phyloP scores from a whole-genome alignment of 1,140 invertebrate genomes.

The Micrasema longulum region DNA sequence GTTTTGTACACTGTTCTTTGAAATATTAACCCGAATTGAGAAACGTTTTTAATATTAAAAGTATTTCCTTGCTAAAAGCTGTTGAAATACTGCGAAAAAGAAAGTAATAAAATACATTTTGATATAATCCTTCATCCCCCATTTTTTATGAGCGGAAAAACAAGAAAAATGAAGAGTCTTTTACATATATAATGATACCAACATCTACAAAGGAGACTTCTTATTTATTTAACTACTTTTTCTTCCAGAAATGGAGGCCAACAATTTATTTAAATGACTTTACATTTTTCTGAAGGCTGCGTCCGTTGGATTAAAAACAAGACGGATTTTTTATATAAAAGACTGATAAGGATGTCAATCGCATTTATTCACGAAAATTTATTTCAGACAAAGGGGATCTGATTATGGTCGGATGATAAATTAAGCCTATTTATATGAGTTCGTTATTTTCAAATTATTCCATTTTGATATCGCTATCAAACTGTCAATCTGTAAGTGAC shows the following conservation, averaged over 20 bases:
- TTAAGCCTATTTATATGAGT: too few relatives aligned
- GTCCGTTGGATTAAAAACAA: neutral
- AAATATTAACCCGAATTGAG: too few relatives aligned
- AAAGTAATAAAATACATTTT: too few relatives aligned
- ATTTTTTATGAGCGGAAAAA: neutral
- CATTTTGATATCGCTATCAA: too few relatives aligned
- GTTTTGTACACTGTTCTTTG: too few relatives aligned
- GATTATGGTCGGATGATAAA: too few relatives aligned
- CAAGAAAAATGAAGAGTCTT: neutral
- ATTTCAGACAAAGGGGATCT: too few relatives aligned
- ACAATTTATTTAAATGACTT: conserved; percentile 14
- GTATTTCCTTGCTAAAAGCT: neutral
- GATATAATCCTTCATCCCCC: neutral
- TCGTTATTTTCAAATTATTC: too few relatives aligned
- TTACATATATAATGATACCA: neutral
- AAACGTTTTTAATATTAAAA: too few relatives aligned
- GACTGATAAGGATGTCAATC: too few relatives aligned
- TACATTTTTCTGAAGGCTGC: neutral
- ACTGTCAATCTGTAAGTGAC: too few relatives aligned
- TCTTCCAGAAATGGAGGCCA: neutral
- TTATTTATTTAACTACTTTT: conserved; percentile 1
- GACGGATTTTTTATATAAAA: neutral
- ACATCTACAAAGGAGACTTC: neutral
- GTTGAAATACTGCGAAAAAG: neutral
- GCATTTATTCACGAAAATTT: too few relatives aligned